Base-by-base conservation (phyloP, 2,113 vertebrate species). In the Sinosuthora webbiana region DNA sequence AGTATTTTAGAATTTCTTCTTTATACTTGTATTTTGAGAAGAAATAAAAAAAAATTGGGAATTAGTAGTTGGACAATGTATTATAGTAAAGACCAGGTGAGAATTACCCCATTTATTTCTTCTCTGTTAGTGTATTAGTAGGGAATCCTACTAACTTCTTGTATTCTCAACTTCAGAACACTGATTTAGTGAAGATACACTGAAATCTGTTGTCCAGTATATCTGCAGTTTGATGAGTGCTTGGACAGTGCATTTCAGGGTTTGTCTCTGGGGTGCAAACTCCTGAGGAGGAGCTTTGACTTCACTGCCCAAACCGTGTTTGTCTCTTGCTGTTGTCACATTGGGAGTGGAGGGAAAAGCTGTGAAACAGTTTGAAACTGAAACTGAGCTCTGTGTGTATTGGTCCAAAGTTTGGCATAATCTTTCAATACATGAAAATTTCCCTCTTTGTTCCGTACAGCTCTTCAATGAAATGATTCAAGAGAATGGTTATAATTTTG, bases 401-500 rank as follows among this genome's bases (percentile, higher is more conserved):
- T 87, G 39, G 6, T 83, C 24, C 5, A 5, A 68, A 64, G 22
- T 68, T 93, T 59, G 50, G 1, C 24, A 35, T 70, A 13, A 47
- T 83, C 21, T 71, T 82, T 5, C 78, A 79, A 68, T 59, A 47
- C 49, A 23, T 12, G 0, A 71, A 81, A 64, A 41, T 77, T 42
- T 78, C 41, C 62, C 73, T 74, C 90, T 86, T 87, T 15, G 4
- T 94, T 89, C 71, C 55, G 35, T 92, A 62, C 96, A 99, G 99
- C 98, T 99, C 74, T 99, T 99, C 98, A 99, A 99, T 95, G 99
- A 99, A 97, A 99, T 99, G 99, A 98, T 99, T 96, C 99, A 99
- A 77, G 99, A 99, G 77, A 98, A 99, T 97, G 98, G 99, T 85
- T 99, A 99, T 89, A 99, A 99, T 94, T 99, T 99, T 94, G 99